phyloP scores from a whole-genome alignment of 2,888 invertebrate species.

The Magallana nippona region DNA sequence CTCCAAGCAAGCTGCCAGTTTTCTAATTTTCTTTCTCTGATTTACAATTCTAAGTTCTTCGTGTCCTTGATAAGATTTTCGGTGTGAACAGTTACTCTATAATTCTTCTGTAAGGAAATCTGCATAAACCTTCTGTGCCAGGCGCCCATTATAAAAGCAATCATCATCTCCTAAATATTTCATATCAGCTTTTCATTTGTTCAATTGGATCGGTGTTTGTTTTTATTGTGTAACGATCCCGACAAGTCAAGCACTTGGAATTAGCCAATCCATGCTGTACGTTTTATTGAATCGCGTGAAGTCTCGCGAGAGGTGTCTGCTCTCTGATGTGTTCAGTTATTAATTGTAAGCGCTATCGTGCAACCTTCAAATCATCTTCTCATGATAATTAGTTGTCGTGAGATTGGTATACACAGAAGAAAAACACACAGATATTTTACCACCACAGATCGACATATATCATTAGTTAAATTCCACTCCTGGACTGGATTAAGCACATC shows the following conservation, averaged over 20 bases:
- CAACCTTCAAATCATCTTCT: neutral
- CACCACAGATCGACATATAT: neutral
- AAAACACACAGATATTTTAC: neutral
- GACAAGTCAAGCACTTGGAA: neutral
- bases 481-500: neutral
- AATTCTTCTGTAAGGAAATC: too few species aligned
- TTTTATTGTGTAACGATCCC: constrained; percentile 24
- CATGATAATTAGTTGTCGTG: neutral
- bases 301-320: constrained; percentile 1
- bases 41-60: too few species aligned
- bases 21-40: too few species aligned
- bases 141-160: constrained; percentile 4
- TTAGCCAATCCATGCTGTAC: constrained; percentile 12
- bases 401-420: neutral
- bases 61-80: too few species aligned
- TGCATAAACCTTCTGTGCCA: neutral
- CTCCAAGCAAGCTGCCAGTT: too few species aligned
- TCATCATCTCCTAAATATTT: constrained; percentile 19
- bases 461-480: neutral
- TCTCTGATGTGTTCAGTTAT: constrained; percentile 19
- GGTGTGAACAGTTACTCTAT: too few species aligned
- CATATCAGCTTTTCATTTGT: constrained; percentile 22
- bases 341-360: constrained; percentile 9
- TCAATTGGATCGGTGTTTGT: constrained; percentile 4
- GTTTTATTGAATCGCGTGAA: constrained; percentile 4